Conservation (phyloP, 2,888 invertebrate species). For the Lagria hirta region DNA sequence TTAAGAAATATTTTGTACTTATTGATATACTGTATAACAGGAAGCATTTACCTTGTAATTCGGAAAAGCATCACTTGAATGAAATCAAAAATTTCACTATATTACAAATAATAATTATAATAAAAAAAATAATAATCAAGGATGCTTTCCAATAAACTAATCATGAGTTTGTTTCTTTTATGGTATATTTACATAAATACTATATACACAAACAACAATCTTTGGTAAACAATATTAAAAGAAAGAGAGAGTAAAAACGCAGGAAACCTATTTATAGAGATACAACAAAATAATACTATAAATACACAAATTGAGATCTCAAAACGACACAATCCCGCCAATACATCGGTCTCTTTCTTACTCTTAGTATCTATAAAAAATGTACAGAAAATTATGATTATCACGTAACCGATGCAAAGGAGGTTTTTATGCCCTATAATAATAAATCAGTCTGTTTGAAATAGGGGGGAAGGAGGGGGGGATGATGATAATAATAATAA, state of each 20-base stretch:
- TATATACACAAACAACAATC: conserved; percentile 53
- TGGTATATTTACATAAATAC: conserved; percentile 50
- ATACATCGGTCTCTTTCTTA: conserved; percentile 26
- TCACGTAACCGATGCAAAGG: conserved; percentile 20
- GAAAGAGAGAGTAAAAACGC: conserved; percentile 27
- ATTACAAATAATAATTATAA: conserved; percentile 10
- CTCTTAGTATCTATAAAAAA: conserved; percentile 34
- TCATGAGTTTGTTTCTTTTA: conserved; percentile 28
- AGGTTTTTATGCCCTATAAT: conserved; percentile 35
- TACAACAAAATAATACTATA: conserved; percentile 16
- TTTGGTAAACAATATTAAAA: conserved; percentile 48
- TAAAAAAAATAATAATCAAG: conserved; percentile 14
- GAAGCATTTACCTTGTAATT: conserved; percentile 52
- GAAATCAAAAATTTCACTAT: conserved; percentile 9
- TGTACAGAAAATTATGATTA: conserved; percentile 31
- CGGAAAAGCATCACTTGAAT: conserved; percentile 28
- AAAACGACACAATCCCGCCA: conserved; percentile 13
- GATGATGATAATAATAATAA: too few relatives aligned
- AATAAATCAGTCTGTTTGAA: conserved; percentile 44
- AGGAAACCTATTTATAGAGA: conserved; percentile 3
- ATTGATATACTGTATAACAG: conserved; percentile 53
- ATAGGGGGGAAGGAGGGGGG: too few relatives aligned
- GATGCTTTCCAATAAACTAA: conserved; percentile 21
- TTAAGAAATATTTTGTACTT: conserved; percentile 50
- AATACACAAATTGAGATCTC: conserved; percentile 18